Conservation (phyloP, 2,113 vertebrate species). For the Thermophis baileyi region DNA sequence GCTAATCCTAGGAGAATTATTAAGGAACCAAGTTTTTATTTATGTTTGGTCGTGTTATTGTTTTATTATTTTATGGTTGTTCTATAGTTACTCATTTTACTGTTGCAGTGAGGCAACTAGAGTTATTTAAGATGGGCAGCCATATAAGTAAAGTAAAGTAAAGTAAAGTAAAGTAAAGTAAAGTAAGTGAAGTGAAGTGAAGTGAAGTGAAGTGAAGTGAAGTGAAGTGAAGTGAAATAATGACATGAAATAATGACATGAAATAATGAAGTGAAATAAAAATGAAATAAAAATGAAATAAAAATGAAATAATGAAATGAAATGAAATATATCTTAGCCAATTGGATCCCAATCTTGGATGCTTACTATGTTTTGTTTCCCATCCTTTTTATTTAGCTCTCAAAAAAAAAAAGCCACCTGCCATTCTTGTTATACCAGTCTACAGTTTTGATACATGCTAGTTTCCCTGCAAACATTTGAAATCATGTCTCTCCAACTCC, state of each 20-base stretch:
- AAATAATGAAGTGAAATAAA: too few relatives aligned
- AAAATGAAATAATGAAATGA: background rate
- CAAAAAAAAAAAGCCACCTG: conserved; percentile 19
- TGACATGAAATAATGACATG: too few relatives aligned
- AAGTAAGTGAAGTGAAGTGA: too few relatives aligned
- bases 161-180: too few relatives aligned
- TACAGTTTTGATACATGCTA: background rate
- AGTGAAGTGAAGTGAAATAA: too few relatives aligned
- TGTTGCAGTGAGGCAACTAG: background rate
- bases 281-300: background rate
- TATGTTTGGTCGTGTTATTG: background rate
- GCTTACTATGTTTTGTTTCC: background rate
- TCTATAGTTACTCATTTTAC: background rate
- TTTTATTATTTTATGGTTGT: background rate
- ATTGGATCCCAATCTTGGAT: background rate
- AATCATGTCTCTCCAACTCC: background rate
- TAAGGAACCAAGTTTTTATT: background rate
- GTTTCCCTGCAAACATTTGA: background rate
- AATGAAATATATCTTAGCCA: background rate
- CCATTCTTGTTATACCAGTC: background rate
- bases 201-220: too few relatives aligned
- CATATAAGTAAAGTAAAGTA: background rate
- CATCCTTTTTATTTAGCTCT: background rate
- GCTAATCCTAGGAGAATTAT: background rate
- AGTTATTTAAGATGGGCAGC: background rate